Base-by-base conservation (phyloP, 2,113 vertebrate genomes). In the Ameiurus melas region DNA sequence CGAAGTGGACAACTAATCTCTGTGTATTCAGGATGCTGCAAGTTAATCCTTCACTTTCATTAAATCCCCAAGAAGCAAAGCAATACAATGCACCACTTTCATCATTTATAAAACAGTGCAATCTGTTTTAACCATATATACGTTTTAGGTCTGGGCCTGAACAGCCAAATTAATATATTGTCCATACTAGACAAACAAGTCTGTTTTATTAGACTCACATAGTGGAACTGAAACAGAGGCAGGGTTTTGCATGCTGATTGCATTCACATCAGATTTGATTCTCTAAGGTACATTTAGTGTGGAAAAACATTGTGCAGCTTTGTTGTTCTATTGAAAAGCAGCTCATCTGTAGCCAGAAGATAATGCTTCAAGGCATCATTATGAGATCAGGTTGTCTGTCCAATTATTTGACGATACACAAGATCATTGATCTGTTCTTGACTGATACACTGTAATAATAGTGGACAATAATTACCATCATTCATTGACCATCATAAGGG, bases 221-320 rank as follows among this genome's bases (percentile, higher is more conserved):
- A 47, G 70, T 58, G 68, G 68, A 30, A 57, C 30, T n/a, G 17
- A 75, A 85, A 85, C 39, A 51, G 14, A 62, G 12, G n/a, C 75
- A 68, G 60, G n/a, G 19, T n/a, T 68, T 86, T 81, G 5, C 33
- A 80, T 68, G 27, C 78, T 80, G 85, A 30, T 68, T 80, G 47
- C 62, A 39, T 68, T 57, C 19, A 51, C 14, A 53, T 39, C 51
- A 82, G 62, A 70, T 87, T 64, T 87, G 43, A 87, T 87, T 71
- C 30, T 71, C 43, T 58, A 73, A 58, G 64, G 86, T 27, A 71
- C 62, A 39, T 58, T 71, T 70, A 81, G 9, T 58, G 7, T 68
- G 78, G 78, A 13, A 71, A 57, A 87, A 79, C 68, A 79, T 20
- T 13, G 14, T 22, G 14, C 43, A 68, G 77, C 77, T 62, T 66